phyloP scores from a whole-genome alignment of 2,797 vertebrate genomes.

The Erpetoichthys calabaricus region DNA sequence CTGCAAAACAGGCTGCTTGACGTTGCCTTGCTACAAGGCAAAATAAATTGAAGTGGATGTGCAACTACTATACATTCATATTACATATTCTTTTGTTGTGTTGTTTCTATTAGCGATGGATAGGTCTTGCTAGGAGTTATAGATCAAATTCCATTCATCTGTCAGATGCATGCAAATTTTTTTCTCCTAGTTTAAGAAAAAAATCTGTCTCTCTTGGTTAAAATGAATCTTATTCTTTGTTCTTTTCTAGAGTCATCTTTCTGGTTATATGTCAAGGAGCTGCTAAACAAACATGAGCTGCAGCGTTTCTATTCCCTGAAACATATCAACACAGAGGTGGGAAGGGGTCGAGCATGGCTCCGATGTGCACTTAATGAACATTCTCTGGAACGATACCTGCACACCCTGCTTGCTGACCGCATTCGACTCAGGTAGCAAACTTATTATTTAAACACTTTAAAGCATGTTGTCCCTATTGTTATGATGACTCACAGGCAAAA shows the following conservation, averaged over 20 bases:
- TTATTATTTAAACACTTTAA: no score
- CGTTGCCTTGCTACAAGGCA: no score
- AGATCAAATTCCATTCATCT: not conserved
- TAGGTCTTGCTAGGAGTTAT: no score
- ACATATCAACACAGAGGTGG: slow-evolving; percentile 71
- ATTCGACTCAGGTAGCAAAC: slow-evolving; percentile 62
- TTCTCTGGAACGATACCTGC: slow-evolving; percentile 85
- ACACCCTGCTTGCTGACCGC: slow-evolving; percentile 74
- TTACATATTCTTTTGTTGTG: no score
- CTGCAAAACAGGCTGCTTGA: no score
- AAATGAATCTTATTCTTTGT: no score
- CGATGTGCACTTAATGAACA: slow-evolving; percentile 92
- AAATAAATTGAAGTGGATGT: no score
- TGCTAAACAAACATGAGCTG: slow-evolving; percentile 82
- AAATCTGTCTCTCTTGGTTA: slow-evolving; percentile 16
- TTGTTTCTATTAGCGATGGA: no score
- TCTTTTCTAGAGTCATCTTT: slow-evolving; percentile 56
- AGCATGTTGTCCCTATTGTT: no score
- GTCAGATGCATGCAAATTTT: slow-evolving; percentile 9
- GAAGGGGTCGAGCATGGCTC: slow-evolving; percentile 86
- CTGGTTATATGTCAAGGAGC: slow-evolving; percentile 91
- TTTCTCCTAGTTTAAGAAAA: slow-evolving; percentile 13
- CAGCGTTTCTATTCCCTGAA: slow-evolving; percentile 82
- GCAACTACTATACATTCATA: no score
- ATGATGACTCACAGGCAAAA: no score